Percentiles rank a stretch among this genome's conserved stretches.
These are phyloP conservation scores for Lasioglossum zephyrum DNA, from an alignment of 2,888 invertebrate genomes.

Conservation along the genomic window DNA sequence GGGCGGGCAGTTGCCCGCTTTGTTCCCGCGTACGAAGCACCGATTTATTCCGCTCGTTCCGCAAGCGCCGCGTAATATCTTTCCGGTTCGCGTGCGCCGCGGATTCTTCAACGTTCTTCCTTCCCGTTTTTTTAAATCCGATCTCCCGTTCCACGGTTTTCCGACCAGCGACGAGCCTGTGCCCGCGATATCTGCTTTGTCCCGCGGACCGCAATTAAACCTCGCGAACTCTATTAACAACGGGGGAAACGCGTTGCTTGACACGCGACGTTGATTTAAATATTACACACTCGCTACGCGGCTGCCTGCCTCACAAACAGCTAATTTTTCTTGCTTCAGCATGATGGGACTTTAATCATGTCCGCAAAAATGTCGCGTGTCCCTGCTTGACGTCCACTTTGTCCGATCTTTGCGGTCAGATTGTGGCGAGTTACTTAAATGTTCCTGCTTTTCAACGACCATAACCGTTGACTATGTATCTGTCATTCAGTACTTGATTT, in stretches of 20 bases:
- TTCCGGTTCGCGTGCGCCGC: constrained; percentile 12
- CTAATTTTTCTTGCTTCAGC: constrained; percentile 3
- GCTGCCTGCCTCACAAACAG: neutral
- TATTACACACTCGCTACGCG: neutral
- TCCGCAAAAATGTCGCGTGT: neutral
- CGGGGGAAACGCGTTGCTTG: neutral
- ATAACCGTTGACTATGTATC: neutral
- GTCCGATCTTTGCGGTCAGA: neutral
- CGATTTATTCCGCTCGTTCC: constrained; percentile 42
- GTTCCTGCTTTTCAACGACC: neutral
- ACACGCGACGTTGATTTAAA: constrained; percentile 16
- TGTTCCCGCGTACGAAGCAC: constrained; percentile 30
- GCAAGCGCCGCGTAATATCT: constrained; percentile 32
- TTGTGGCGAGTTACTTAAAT: neutral
- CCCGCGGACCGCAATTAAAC: constrained; percentile 20
- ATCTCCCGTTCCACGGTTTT: neutral
- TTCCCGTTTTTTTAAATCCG: constrained; percentile 25
- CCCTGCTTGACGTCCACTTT: neutral
- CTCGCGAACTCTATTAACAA: constrained; percentile 8
- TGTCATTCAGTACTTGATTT: neutral
- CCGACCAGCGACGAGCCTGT: neutral
- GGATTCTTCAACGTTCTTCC: constrained; percentile 27
- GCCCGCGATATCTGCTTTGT: constrained; percentile 1
- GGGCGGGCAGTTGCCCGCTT: constrained; percentile 37
- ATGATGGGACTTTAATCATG: neutral